Conservation (phyloP, 1,140 invertebrate genomes). For the Macrotrachela quadricornifera region DNA sequence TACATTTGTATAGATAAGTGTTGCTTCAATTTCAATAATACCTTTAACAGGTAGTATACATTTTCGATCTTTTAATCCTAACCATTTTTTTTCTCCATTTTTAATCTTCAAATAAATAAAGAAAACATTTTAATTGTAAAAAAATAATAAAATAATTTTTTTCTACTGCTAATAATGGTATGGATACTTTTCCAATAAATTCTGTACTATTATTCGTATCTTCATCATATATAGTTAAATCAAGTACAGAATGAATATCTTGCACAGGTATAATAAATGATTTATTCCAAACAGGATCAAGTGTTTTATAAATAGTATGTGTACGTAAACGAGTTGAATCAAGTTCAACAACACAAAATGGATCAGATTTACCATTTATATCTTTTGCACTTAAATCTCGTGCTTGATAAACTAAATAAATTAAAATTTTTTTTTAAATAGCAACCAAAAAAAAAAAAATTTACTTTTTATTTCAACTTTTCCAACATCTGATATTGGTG, state of each 20-base stretch:
- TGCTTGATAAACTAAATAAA: slow-evolving; percentile 22
- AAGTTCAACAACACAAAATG: slow-evolving; percentile 85
- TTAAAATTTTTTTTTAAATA: slow-evolving; percentile 1
- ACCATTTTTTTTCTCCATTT: slow-evolving; percentile 82
- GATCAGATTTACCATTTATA: slow-evolving; percentile 46
- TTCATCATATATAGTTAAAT: slow-evolving; percentile 94
- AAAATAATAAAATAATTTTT: slow-evolving; percentile 11
- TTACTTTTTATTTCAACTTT: too few relatives aligned
- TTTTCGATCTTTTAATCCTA: slow-evolving; percentile 86
- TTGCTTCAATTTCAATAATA: slow-evolving; percentile 75
- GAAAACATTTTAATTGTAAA: background rate
- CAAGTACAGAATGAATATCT: slow-evolving; percentile 81
- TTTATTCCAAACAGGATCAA: slow-evolving; percentile 89
- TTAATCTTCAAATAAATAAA: slow-evolving; percentile 39
- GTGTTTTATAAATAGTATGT: slow-evolving; percentile 91
- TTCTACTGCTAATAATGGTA: slow-evolving; percentile 48
- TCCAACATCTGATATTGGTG: background rate
- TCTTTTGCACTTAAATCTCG: slow-evolving; percentile 22
- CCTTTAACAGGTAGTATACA: slow-evolving; percentile 66
- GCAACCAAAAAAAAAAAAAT: background rate
- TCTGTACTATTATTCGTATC: slow-evolving; percentile 92
- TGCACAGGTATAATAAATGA: slow-evolving; percentile 91
- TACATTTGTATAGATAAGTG: slow-evolving; percentile 70
- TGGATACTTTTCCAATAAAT: slow-evolving; percentile 74
- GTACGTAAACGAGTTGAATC: slow-evolving; percentile 82